These are phyloP conservation scores for Platycnemis pennipes DNA, from an alignment of 2,888 invertebrate genomes.

Conservation along the genomic window DNA sequence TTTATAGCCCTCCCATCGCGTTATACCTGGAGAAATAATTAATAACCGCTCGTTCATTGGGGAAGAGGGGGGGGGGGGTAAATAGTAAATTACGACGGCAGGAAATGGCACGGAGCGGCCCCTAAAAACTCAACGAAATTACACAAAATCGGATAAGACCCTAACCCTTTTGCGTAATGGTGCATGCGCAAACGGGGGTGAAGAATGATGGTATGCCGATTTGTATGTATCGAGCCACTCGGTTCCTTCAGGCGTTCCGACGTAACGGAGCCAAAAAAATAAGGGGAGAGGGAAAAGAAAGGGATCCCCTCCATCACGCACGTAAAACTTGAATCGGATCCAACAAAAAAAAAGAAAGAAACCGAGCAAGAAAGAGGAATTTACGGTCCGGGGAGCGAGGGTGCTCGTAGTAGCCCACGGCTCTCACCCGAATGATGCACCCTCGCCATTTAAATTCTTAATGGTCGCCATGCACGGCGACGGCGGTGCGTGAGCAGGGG, in stretches of 20 bases:
- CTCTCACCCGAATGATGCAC: not conserved
- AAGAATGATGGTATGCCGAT: not conserved
- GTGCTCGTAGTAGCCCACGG: not conserved
- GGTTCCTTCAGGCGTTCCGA: not conserved
- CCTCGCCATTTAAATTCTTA: not conserved
- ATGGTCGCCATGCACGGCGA: not conserved
- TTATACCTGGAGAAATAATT: not conserved
- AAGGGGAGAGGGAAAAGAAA: not conserved
- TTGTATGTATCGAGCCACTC: not conserved
- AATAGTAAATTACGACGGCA: not conserved
- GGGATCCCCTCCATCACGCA: not conserved
- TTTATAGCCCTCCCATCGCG: not conserved
- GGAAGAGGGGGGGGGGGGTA: not conserved
- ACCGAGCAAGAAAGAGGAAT: not conserved
- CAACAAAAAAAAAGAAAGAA: not conserved
- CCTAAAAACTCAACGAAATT: not conserved
- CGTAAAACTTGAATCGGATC: conserved; percentile 35
- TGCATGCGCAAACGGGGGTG: not conserved
- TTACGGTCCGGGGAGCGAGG: conserved; percentile 25
- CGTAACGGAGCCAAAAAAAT: not conserved
- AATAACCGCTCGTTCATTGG: not conserved
- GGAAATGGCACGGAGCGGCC: not conserved
- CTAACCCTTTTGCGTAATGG: not conserved
- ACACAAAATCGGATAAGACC: not conserved
- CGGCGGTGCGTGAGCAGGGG: not conserved